Evolutionary conservation across 2,113 vertebrate species (phyloP).

Genomic region (Spea multiplicata): DNA sequence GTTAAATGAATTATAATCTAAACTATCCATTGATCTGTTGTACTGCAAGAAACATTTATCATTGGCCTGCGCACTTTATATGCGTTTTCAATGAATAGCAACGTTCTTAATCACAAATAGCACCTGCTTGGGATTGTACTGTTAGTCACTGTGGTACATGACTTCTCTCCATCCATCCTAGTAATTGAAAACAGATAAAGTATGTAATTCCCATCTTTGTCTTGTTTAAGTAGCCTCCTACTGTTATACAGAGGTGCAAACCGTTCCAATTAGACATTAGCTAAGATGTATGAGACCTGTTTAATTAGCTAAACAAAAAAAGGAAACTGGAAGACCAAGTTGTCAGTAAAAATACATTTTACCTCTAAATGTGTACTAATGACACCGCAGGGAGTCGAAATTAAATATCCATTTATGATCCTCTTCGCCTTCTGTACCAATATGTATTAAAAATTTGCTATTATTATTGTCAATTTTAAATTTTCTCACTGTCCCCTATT

Average conservation of each 20-base stretch:
- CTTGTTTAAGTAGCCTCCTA: slow-evolving; percentile 44
- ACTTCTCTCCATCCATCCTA: slow-evolving; percentile 33
- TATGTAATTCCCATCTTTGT: slow-evolving; percentile 42
- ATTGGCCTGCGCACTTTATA: slow-evolving; percentile 9
- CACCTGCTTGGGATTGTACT: slow-evolving; percentile 36
- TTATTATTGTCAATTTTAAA: too few species aligned
- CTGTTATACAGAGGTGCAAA: slow-evolving; percentile 46
- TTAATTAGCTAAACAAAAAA: slow-evolving; percentile 42
- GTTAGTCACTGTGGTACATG: slow-evolving; percentile 38
- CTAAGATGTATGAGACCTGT: slow-evolving; percentile 41
- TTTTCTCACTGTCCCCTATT: too few species aligned
- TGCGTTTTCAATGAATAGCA: slow-evolving; percentile 31
- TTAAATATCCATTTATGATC: slow-evolving; percentile 32
- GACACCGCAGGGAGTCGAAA: slow-evolving; percentile 23
- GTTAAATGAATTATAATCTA: slow-evolving; percentile 29
- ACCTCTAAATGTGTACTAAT: slow-evolving; percentile 39
- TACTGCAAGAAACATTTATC: slow-evolving; percentile 27
- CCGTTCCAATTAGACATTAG: slow-evolving; percentile 43
- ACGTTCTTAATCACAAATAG: slow-evolving; percentile 39
- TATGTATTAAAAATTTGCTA: too few species aligned
- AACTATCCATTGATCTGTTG: slow-evolving; percentile 28
- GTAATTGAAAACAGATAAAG: slow-evolving; percentile 46
- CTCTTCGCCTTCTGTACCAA: background rate
- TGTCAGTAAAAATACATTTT: slow-evolving; percentile 38
- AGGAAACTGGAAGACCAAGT: slow-evolving; percentile 19